These are phyloP conservation scores for Vanessa tameamea DNA, from an alignment of 1,140 invertebrate species.

Conservation along the genomic window DNA sequence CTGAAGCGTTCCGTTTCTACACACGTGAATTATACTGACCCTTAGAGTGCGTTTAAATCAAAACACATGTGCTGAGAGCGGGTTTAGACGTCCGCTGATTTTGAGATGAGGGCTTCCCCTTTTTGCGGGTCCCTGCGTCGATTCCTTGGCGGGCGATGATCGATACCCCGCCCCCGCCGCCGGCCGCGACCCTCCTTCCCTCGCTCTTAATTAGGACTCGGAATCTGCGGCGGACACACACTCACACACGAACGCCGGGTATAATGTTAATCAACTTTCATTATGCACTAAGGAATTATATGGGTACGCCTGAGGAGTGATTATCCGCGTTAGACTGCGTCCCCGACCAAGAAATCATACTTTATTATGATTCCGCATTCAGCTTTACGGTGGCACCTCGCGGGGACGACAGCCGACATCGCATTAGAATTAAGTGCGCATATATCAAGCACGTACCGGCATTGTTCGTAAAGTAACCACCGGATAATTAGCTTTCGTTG, in stretches of 20 bases:
- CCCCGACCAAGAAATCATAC: conserved; percentile 79
- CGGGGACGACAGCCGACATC: conserved; percentile 57
- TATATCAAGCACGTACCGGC: conserved; percentile 68
- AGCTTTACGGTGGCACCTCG: conserved; percentile 64
- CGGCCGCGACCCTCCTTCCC: conserved; percentile 67
- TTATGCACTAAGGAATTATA: conserved; percentile 81
- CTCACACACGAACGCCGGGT: conserved; percentile 57
- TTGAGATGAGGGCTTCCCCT: conserved; percentile 77
- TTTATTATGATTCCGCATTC: conserved; percentile 75
- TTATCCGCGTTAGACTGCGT: conserved; percentile 75
- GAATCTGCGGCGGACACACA: conserved; percentile 81
- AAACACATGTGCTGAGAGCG: conserved; percentile 78
- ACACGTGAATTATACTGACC: conserved; percentile 73
- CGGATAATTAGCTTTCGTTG: conserved; percentile 63
- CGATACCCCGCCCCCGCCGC: conserved; percentile 73
- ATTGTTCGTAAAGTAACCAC: conserved; percentile 62
- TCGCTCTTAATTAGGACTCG: conserved; percentile 81
- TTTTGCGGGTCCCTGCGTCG: conserved; percentile 78
- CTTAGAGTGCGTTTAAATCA: conserved; percentile 76
- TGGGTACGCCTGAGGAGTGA: conserved; percentile 79
- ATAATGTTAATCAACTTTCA: conserved; percentile 80
- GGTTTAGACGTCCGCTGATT: conserved; percentile 75
- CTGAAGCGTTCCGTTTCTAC: conserved; percentile 71
- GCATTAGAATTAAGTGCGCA: conserved; percentile 74
- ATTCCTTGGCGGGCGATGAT: conserved; percentile 78